These are phyloP conservation scores for Callinectes sapidus DNA, from an alignment of 2,888 invertebrate genomes.

Conservation along the genomic window DNA sequence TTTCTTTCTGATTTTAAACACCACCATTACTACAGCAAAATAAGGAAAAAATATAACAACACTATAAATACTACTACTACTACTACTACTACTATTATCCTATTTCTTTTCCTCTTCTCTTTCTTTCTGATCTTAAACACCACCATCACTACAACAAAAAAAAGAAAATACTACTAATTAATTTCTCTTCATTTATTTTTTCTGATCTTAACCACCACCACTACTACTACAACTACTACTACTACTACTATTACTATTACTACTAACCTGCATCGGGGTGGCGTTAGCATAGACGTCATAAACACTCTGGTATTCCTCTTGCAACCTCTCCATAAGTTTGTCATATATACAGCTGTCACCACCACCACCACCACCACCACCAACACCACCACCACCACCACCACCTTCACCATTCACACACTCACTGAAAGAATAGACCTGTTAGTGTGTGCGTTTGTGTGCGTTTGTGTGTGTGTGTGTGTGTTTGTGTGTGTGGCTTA, in stretches of 20 bases:
- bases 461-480: constrained; percentile 17
- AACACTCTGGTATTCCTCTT: background rate
- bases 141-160: too few relatives aligned
- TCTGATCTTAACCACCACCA: background rate
- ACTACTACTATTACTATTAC: constrained; percentile 11
- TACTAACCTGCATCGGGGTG: background rate
- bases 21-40: too few relatives aligned
- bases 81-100: constrained; percentile 18
- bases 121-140: too few relatives aligned
- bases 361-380: background rate
- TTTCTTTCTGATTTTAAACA: too few relatives aligned
- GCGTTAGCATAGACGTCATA: background rate
- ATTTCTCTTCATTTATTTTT: too few relatives aligned
- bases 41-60: too few relatives aligned
- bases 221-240: background rate
- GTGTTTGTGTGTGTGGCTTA: background rate
- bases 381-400: background rate
- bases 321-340: background rate
- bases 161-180: too few relatives aligned
- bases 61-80: background rate
- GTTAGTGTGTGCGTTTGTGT: constrained; percentile 1
- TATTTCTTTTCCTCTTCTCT: too few relatives aligned
- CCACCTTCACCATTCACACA: constrained; percentile 28
- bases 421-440: background rate
- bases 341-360: background rate